Conservation (phyloP, 2,113 vertebrate species). For the Etheostoma cragini region DNA sequence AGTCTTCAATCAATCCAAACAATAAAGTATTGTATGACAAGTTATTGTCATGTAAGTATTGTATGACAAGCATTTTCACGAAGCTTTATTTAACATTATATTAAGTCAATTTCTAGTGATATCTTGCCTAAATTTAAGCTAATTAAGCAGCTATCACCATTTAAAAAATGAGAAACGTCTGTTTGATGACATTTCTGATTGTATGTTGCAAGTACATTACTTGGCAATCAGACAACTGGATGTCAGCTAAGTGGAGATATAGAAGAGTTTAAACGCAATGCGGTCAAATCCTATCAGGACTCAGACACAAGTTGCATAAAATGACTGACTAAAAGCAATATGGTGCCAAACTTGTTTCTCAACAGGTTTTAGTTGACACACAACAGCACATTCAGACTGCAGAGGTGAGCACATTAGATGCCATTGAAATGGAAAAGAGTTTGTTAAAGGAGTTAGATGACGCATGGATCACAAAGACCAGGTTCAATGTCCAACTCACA, state of each 20-base stretch:
- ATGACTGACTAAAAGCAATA: background rate
- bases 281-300: background rate
- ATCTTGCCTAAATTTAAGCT: background rate
- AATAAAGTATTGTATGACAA: too few relatives aligned
- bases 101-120: background rate
- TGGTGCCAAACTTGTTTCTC: background rate
- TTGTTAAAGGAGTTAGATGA: slow-evolving; percentile 23
- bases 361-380: slow-evolving; percentile 2
- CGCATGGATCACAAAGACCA: slow-evolving; percentile 41
- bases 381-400: background rate
- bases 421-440: slow-evolving; percentile 26
- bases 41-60: too few relatives aligned
- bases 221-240: background rate
- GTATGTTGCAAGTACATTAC: background rate
- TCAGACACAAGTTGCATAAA: background rate
- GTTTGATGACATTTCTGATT: background rate
- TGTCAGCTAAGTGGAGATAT: background rate
- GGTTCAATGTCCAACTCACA: slow-evolving; percentile 52
- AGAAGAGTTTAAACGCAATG: background rate
- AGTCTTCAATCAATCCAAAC: too few relatives aligned
- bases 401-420: slow-evolving; percentile 33
- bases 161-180: background rate
- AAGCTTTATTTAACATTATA: background rate
- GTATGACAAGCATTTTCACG: too few relatives aligned
- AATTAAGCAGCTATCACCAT: background rate